phyloP scores from a whole-genome alignment of 2,888 invertebrate species.

The Torymus auratus region DNA sequence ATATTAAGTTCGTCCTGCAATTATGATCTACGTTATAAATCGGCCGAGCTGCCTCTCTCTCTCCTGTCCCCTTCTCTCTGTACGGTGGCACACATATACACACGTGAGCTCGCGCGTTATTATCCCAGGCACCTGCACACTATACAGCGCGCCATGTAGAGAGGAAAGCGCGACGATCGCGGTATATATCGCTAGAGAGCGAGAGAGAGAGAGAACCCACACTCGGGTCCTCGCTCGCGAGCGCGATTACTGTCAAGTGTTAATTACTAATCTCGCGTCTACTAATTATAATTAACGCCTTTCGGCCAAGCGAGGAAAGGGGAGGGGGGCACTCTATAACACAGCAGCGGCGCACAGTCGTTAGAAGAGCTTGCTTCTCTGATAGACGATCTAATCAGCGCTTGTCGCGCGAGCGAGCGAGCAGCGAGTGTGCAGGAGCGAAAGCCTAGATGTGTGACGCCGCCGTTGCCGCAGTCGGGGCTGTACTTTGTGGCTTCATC shows the following conservation, averaged over 20 bases:
- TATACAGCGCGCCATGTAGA: background rate
- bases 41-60: slow-evolving; percentile 63
- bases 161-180: slow-evolving; percentile 18
- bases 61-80: slow-evolving; percentile 61
- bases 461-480: background rate
- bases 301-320: slow-evolving; percentile 57
- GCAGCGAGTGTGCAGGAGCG: background rate
- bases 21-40: slow-evolving; percentile 77
- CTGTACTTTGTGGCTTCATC: slow-evolving; percentile 32
- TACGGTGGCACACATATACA: slow-evolving; percentile 57
- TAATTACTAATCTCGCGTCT: slow-evolving; percentile 75
- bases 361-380: slow-evolving; percentile 48
- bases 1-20: slow-evolving; percentile 76
- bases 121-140: slow-evolving; percentile 20
- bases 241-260: slow-evolving; percentile 72
- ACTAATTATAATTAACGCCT: slow-evolving; percentile 76
- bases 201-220: background rate
- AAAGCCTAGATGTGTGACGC: slow-evolving; percentile 15
- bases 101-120: slow-evolving; percentile 23
- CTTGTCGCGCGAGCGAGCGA: slow-evolving; percentile 26
- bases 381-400: slow-evolving; percentile 56
- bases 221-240: slow-evolving; percentile 7
- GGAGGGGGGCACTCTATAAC: no score
- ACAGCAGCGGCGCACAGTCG: slow-evolving; percentile 19
- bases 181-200: background rate